Percentiles rank a stretch among this genome's conserved stretches.
These are phyloP conservation scores for Hyposoter didymator DNA, from an alignment of 2,888 invertebrate genomes.

Conservation along the genomic window DNA sequence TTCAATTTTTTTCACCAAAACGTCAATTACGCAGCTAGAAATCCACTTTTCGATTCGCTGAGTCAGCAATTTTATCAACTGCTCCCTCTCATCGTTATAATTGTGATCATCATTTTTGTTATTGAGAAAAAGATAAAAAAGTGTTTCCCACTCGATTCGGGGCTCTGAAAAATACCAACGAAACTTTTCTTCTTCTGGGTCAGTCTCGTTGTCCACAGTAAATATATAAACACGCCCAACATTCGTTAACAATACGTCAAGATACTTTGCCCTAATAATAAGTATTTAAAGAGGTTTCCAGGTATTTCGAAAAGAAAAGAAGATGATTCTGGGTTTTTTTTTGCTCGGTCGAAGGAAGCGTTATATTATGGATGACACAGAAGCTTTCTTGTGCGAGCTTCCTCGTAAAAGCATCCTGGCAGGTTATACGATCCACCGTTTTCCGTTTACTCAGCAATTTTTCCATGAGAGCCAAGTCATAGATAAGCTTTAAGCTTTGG, in stretches of 20 bases:
- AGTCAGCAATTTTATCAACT: not conserved
- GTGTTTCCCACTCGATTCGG: not conserved
- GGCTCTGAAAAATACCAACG: no score
- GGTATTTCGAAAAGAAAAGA: not conserved
- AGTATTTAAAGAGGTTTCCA: not conserved
- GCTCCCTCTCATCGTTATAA: not conserved
- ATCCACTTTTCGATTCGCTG: not conserved
- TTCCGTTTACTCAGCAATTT: conserved; percentile 69
- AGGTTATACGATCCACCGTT: conserved; percentile 68
- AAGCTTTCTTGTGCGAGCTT: conserved; percentile 46
- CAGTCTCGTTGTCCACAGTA: no score
- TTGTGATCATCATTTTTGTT: not conserved
- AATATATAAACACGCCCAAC: not conserved
- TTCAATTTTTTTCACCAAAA: not conserved
- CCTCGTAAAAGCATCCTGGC: conserved; percentile 64
- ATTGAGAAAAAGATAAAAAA: not conserved
- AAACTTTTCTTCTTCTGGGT: not conserved
- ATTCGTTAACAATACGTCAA: not conserved
- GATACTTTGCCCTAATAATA: not conserved
- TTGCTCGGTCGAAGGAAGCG: conserved; percentile 16
- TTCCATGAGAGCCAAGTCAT: conserved; percentile 67
- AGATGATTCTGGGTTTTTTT: conserved; percentile 8
- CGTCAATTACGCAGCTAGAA: not conserved
- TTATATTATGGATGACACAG: conserved; percentile 49
- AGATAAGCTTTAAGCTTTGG: conserved; percentile 65